These are phyloP conservation scores for Zeugodacus cucurbitae DNA, from an alignment of 1,140 invertebrate genomes.

Conservation along the genomic window DNA sequence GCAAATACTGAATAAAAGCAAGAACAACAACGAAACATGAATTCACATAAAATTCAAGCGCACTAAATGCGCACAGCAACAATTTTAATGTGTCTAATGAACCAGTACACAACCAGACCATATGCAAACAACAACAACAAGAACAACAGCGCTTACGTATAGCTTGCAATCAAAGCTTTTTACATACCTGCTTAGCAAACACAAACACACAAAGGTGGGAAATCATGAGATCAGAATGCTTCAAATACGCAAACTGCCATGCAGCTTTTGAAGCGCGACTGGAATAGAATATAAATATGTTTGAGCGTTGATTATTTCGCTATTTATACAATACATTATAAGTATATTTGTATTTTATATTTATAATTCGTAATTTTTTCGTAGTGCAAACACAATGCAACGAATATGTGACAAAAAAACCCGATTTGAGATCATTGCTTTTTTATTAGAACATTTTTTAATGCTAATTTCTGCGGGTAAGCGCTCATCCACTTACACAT, in stretches of 20 bases:
- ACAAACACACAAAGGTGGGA: neutral
- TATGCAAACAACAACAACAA: neutral
- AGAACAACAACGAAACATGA: too few relatives aligned
- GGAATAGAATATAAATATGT: neutral
- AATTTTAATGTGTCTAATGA: neutral
- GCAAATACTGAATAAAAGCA: neutral
- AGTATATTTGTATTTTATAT: neutral
- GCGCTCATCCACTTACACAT: neutral
- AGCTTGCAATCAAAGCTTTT: neutral
- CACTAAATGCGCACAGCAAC: neutral
- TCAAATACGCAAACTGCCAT: neutral
- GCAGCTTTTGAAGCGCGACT: neutral
- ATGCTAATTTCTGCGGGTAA: slow-evolving; percentile 3
- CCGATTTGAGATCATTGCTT: neutral
- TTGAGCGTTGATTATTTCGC: neutral
- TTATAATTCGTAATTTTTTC: neutral
- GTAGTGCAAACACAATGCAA: neutral
- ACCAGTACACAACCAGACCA: neutral
- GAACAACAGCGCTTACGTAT: neutral
- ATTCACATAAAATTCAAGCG: neutral
- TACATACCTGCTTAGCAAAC: neutral
- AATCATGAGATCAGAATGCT: neutral
- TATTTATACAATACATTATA: neutral
- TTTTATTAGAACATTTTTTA: neutral
- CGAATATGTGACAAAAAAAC: neutral